These are phyloP conservation scores for Geotrypetes seraphini DNA, from an alignment of 2,797 vertebrate species.

Conservation along the genomic window DNA sequence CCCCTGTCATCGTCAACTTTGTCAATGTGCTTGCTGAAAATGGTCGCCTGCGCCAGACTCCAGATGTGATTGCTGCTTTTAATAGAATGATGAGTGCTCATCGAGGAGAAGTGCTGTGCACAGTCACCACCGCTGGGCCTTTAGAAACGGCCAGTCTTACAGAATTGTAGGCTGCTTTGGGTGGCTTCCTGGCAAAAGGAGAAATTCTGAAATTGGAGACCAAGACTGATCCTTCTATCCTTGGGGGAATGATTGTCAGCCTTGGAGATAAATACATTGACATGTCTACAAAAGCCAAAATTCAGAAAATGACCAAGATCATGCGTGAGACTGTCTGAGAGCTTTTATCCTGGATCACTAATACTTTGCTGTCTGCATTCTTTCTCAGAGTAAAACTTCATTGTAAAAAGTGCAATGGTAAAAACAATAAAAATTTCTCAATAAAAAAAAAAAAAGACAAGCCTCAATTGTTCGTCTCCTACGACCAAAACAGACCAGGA, in stretches of 20 bases:
- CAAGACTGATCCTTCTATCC: conserved; percentile 78
- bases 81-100: conserved; percentile 90
- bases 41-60: conserved; percentile 64
- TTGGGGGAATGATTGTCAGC: conserved; percentile 93
- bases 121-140: conserved; percentile 77
- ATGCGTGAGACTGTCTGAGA: conserved; percentile 65
- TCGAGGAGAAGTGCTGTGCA: conserved; percentile 82
- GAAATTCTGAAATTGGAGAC: conserved; percentile 79
- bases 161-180: conserved; percentile 74
- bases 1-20: conserved; percentile 75
- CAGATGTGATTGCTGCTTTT: conserved; percentile 71
- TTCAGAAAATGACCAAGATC: conserved; percentile 81
- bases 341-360: no score
- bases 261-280: conserved; percentile 78
- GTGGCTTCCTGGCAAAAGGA: conserved; percentile 76
- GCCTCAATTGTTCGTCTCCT: no score
- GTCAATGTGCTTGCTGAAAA: conserved; percentile 86
- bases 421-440: conserved; percentile 49
- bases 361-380: no score
- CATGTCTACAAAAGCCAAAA: conserved; percentile 83
- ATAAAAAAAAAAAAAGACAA: no score
- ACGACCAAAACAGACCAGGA: no score
- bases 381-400: not conserved
- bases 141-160: conserved; percentile 69
- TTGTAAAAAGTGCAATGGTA: not conserved